Evolutionary conservation across 2,888 invertebrate species (phyloP).

Genomic region (Herminia tarsipennalis): DNA sequence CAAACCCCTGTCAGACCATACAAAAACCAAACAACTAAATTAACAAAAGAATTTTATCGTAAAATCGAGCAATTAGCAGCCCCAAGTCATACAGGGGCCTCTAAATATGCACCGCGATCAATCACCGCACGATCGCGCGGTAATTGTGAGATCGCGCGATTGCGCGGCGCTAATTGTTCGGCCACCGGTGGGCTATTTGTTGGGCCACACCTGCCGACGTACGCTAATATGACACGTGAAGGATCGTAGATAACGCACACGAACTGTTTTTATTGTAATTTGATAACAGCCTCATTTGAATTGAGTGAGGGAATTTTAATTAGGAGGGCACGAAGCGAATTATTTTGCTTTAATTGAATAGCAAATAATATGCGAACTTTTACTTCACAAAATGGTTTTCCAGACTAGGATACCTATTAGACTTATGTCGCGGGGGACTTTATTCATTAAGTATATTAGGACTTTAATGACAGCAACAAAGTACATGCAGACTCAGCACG

Average conservation of each 20-base stretch:
- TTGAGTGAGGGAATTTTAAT: neutral
- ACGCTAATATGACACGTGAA: constrained; percentile 25
- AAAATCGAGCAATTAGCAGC: constrained; percentile 9
- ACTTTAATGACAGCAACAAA: too few relatives aligned
- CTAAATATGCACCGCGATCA: constrained; percentile 14
- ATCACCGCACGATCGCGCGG: constrained; percentile 8
- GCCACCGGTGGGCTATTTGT: constrained; percentile 2
- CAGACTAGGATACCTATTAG: too few relatives aligned
- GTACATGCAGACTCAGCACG: too few relatives aligned
- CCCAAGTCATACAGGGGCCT: constrained; percentile 1
- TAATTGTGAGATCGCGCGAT: constrained; percentile 29
- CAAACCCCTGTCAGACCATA: neutral
- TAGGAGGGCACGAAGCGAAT: too few relatives aligned
- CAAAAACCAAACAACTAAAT: neutral
- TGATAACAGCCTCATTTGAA: constrained; percentile 1
- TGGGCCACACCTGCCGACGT: constrained; percentile 9
- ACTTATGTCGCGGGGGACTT: too few relatives aligned
- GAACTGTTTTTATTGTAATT: constrained; percentile 21
- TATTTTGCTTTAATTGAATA: too few relatives aligned
- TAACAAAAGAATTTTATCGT: constrained; percentile 3
- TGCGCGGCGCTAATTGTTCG: constrained; percentile 28
- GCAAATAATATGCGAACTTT: too few relatives aligned
- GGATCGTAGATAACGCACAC: constrained; percentile 32
- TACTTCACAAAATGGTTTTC: too few relatives aligned
- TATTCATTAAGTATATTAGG: too few relatives aligned